Conservation (phyloP, 2,888 invertebrate species). For the Plusia festucae region DNA sequence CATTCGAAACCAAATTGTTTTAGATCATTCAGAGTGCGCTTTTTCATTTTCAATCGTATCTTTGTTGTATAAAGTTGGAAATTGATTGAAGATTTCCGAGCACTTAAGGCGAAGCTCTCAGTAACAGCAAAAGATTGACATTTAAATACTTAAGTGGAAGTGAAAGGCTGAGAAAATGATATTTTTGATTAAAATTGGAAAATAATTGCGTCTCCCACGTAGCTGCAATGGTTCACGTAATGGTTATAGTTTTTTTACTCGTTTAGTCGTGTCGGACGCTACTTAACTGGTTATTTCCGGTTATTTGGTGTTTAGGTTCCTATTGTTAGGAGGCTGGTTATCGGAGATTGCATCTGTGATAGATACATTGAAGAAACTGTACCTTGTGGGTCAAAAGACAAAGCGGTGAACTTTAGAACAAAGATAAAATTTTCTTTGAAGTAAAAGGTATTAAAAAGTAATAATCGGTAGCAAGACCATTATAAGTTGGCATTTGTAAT, state of each 20-base stretch:
- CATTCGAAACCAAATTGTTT: constrained; percentile 86
- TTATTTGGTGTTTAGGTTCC: constrained; percentile 56
- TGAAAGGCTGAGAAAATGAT: constrained; percentile 86
- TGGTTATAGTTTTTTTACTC: constrained; percentile 76
- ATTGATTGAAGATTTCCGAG: constrained; percentile 36
- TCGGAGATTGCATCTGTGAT: constrained; percentile 50
- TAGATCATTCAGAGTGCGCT: constrained; percentile 62
- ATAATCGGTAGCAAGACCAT: not conserved
- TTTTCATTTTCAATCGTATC: constrained; percentile 61
- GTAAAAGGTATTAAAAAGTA: not conserved
- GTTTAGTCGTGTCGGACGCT: constrained; percentile 74
- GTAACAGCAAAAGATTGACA: constrained; percentile 84
- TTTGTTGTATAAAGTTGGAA: constrained; percentile 55
- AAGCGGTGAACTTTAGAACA: not conserved
- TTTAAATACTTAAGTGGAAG: constrained; percentile 89
- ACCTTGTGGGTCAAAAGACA: not conserved
- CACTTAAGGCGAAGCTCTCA: constrained; percentile 73
- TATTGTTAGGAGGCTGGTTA: constrained; percentile 53
- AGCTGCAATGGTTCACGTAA: constrained; percentile 74
- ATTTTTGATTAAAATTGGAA: constrained; percentile 89
- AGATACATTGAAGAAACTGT: constrained; percentile 10
- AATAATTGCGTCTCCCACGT: constrained; percentile 89
- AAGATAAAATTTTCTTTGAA: not conserved
- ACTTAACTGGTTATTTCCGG: constrained; percentile 80
- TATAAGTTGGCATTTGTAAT: not conserved